Percentiles rank a stretch among this genome's conserved stretches.
Conservation (phyloP, 2,797 vertebrate species). For the Alfaro cultratus region DNA sequence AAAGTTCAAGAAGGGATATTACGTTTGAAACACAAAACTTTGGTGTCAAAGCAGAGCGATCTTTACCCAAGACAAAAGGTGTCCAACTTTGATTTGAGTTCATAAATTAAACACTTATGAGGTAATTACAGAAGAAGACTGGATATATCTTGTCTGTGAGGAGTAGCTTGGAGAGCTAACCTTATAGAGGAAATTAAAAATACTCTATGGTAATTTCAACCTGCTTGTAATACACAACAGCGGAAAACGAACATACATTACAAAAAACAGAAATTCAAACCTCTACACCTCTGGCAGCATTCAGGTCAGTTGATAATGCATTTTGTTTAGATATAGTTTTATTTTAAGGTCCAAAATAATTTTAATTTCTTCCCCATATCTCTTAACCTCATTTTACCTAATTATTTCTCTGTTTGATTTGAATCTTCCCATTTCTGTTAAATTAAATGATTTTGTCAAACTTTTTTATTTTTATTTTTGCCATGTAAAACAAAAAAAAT, state of each 20-base stretch:
- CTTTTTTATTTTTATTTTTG: background rate
- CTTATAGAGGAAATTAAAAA: background rate
- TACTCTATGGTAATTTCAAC: background rate
- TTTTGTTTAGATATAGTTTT: background rate
- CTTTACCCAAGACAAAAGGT: no score
- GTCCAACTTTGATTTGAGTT: no score
- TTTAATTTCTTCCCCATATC: no score
- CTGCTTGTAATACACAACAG: background rate
- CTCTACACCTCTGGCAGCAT: background rate
- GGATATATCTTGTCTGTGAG: background rate
- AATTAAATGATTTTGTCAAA: no score
- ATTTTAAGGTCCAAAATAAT: no score
- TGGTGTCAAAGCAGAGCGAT: no score
- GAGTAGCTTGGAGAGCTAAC: background rate
- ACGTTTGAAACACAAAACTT: no score
- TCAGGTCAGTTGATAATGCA: background rate
- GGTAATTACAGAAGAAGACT: background rate
- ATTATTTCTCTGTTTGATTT: background rate
- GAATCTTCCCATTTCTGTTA: background rate
- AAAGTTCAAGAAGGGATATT: no score
- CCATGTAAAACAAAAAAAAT: background rate
- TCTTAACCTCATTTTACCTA: background rate
- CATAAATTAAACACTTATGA: no score
- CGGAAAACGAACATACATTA: background rate
- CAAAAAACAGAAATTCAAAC: background rate